These are phyloP conservation scores for Nematolebias whitei DNA, from an alignment of 2,113 vertebrate genomes.

Conservation along the genomic window DNA sequence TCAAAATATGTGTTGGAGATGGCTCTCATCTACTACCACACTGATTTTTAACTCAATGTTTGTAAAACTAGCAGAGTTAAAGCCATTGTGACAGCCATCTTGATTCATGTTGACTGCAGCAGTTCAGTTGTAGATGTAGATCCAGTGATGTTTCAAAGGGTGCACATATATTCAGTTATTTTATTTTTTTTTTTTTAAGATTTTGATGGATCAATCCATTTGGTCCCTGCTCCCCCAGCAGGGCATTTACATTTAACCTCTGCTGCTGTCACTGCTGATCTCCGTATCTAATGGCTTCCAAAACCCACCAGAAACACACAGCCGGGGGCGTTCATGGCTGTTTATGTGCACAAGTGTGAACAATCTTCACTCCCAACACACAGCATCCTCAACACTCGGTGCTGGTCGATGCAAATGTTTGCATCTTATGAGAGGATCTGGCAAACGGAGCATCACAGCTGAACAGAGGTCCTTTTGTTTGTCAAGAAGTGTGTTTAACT, in stretches of 20 bases:
- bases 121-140: no score
- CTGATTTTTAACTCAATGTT: no score
- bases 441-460: background rate
- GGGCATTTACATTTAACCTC: conserved; percentile 52
- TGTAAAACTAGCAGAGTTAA: no score
- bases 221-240: conserved; percentile 42
- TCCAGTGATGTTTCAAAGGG: conserved; percentile 3
- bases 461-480: background rate
- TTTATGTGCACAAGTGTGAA: background rate
- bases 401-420: background rate
- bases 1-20: no score
- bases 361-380: background rate
- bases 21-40: no score
- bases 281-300: conserved; percentile 67
- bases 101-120: no score
- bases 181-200: conserved; percentile 36
- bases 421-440: background rate
- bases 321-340: conserved; percentile 1
- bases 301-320: conserved; percentile 40
- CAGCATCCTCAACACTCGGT: background rate
- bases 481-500: background rate
- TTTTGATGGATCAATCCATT: conserved; percentile 70
- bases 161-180: background rate
- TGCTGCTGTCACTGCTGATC: conserved; percentile 54
- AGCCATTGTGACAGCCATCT: no score